Evolutionary conservation across 2,113 vertebrate genomes (phyloP), one percentile per base, ranked within the genome.

Genomic region (Calypte anna): DNA sequence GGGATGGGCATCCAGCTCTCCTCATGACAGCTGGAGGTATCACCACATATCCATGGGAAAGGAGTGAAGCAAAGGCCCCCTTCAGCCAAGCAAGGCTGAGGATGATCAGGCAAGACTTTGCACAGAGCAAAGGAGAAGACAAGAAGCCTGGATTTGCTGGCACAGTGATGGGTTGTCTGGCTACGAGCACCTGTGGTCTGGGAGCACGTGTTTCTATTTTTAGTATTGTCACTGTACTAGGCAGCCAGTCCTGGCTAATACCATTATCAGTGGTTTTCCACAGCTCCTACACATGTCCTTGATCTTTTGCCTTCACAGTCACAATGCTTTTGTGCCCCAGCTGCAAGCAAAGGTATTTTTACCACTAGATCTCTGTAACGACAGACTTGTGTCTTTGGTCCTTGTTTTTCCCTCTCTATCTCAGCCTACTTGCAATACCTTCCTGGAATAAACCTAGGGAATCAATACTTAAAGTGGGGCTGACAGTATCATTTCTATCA

Each of bases 391-490:
- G 20, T 31, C 31, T 86, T 82, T 43, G 20, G 28, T 77, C 63
- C 51, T 62, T 54, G 5, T 33, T 74, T 77, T 73, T 6, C 9
- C 30, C 33, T 81, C 30, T 62, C 44, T 46, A 0, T 54, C 54
- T 85, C 63, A n/a, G 55, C 61, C 68, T 9, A 5, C 51, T 66
- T n/a, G 83, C 1, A 1, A 22, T 43, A 50, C 23, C 28, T 59
- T 36, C n/a, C 79, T 13, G 38, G 70, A 67, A 74, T 77, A 63
- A 88, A 6, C 25, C 48, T 30, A 51, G 31, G 72, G 22, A 74
- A 77, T 55, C 0, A 1, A 23, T 1, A 1, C 67, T 86, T 88
- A 80, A 9, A 40, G 40, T 0, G 0, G 55, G 38, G 43, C 51
- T 93, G 86, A 74, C 79, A 88, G 50, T 77, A 7, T 57, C 18